phyloP scores from a whole-genome alignment of 2,888 invertebrate genomes.

The Zygothrica quintamaculata region DNA sequence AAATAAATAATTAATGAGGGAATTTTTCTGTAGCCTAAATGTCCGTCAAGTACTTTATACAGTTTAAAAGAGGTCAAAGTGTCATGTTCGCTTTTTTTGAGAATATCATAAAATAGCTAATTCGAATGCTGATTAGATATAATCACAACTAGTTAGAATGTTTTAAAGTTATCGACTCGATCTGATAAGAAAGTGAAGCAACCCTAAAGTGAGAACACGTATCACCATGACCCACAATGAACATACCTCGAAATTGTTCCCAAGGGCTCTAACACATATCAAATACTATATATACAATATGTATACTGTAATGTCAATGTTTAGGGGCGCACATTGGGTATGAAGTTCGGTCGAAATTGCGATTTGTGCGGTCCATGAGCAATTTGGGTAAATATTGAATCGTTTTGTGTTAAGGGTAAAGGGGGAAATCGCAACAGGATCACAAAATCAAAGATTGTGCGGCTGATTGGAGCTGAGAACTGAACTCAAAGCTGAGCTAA shows the following conservation, averaged over 20 bases:
- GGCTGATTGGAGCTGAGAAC: constrained; percentile 61
- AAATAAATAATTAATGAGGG: too few species aligned
- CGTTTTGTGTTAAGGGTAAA: constrained; percentile 47
- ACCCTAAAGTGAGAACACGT: constrained; percentile 5
- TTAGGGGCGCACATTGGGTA: constrained; percentile 56
- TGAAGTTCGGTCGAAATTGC: constrained; percentile 67
- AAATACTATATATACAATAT: constrained; percentile 42
- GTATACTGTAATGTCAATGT: constrained; percentile 49
- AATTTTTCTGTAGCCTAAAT: too few species aligned
- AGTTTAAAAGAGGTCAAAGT: too few species aligned
- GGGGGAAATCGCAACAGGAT: constrained; percentile 17
- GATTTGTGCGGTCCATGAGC: constrained; percentile 59
- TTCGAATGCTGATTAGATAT: background rate
- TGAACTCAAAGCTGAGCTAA: constrained; percentile 5
- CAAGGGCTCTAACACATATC: constrained; percentile 54
- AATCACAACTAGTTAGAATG: constrained; percentile 14
- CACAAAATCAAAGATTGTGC: constrained; percentile 72
- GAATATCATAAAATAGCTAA: background rate
- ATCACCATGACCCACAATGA: constrained; percentile 29
- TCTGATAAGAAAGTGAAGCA: constrained; percentile 14
- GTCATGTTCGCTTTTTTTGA: too few species aligned
- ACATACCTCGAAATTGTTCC: constrained; percentile 65
- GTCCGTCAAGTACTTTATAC: too few species aligned
- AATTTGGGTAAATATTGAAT: constrained; percentile 80
- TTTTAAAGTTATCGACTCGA: constrained; percentile 26